Percentiles rank a stretch among this genome's conserved stretches.
Evolutionary conservation across 2,113 vertebrate species (phyloP).

Genomic region (Forbesichthys agassizii): DNA sequence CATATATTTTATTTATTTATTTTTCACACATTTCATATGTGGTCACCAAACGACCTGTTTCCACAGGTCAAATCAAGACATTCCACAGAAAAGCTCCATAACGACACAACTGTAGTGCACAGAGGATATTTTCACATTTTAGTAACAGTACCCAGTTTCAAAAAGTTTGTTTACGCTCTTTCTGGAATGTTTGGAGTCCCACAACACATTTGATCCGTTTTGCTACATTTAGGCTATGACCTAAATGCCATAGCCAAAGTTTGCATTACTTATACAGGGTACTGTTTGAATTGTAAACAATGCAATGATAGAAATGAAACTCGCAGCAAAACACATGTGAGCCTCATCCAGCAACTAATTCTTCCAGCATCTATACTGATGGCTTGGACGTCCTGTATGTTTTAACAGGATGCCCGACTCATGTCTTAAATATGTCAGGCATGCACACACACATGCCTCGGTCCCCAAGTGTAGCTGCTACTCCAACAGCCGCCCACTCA

Average conservation of each 20-base stretch:
- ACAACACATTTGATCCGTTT: not conserved
- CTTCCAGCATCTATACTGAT: not conserved
- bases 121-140: not conserved
- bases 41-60: not conserved
- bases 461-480: no score
- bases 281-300: no score
- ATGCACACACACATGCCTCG: not conserved
- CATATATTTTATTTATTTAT: no score
- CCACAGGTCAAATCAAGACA: not conserved
- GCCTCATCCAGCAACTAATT: no score
- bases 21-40: not conserved
- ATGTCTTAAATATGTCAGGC: constrained; percentile 32
- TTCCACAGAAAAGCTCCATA: not conserved
- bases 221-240: no score
- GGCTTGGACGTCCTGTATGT: not conserved
- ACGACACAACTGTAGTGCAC: constrained; percentile 1
- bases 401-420: constrained; percentile 23
- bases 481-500: not conserved
- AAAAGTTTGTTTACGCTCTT: constrained; percentile 15
- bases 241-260: no score
- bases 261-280: no score
- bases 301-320: no score
- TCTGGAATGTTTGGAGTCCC: constrained; percentile 12
- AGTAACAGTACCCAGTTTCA: constrained; percentile 29
- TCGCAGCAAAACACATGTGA: no score